phyloP scores from a whole-genome alignment of 2,888 invertebrate species.

The Liodrosophila aerea region DNA sequence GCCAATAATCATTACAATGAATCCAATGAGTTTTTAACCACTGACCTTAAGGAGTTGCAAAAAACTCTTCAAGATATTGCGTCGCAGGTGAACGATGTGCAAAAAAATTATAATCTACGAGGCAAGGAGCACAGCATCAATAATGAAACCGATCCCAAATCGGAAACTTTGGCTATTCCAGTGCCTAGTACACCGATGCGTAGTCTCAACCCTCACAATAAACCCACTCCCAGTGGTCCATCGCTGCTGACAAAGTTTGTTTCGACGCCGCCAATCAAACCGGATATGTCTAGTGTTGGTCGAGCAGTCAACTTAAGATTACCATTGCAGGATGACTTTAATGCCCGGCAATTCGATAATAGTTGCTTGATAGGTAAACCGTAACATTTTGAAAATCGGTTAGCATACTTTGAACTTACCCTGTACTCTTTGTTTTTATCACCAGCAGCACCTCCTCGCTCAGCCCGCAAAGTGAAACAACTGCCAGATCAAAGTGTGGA shows the following conservation, averaged over 20 bases:
- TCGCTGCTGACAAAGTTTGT: constrained; percentile 71
- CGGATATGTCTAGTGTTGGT: constrained; percentile 49
- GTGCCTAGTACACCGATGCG: constrained; percentile 30
- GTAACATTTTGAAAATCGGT: no score
- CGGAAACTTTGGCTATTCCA: background rate
- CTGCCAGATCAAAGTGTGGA: constrained; percentile 42
- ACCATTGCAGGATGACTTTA: constrained; percentile 75
- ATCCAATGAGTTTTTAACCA: constrained; percentile 65
- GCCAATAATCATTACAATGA: constrained; percentile 65
- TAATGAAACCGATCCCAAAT: constrained; percentile 6
- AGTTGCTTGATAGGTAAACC: constrained; percentile 51
- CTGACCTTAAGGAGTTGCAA: constrained; percentile 60
- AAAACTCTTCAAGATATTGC: constrained; percentile 71
- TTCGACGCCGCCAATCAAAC: constrained; percentile 79
- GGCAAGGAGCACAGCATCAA: constrained; percentile 37
- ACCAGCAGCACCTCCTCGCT: constrained; percentile 58
- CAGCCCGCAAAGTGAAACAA: constrained; percentile 54
- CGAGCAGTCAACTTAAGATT: constrained; percentile 62
- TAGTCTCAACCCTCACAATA: background rate
- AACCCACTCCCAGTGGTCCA: no score
- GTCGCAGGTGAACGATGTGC: constrained; percentile 64
- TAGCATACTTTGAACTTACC: no score
- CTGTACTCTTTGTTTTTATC: no score
- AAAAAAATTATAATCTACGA: constrained; percentile 53
- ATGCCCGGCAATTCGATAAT: constrained; percentile 54